These are phyloP conservation scores for Sturnus vulgaris DNA, from an alignment of 2,113 vertebrate species.

Conservation along the genomic window DNA sequence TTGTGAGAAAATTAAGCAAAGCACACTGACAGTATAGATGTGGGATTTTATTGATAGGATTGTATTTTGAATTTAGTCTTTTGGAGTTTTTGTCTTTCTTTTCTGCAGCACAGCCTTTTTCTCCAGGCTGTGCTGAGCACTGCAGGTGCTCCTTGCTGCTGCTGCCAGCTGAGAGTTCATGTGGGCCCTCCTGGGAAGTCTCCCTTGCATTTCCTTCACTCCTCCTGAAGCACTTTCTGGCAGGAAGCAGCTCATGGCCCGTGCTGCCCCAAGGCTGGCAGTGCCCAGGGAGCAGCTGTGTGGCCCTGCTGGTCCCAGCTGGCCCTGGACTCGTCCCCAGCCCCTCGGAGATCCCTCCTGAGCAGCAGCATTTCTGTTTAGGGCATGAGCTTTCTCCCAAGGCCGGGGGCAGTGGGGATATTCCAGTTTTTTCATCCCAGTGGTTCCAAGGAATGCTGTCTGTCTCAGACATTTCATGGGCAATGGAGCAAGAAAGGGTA, in stretches of 20 bases:
- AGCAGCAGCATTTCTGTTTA: conserved; percentile 13
- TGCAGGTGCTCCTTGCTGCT: not conserved
- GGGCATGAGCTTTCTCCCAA: conserved; percentile 63
- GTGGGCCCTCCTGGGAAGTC: not conserved
- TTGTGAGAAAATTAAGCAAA: not conserved
- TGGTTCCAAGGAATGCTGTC: conserved; percentile 86
- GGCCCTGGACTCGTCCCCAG: conserved; percentile 54
- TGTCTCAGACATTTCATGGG: conserved; percentile 76
- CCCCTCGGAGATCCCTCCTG: not conserved
- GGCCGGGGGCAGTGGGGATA: conserved; percentile 70
- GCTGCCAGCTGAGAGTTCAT: not conserved
- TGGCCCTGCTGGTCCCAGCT: conserved; percentile 71
- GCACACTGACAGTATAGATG: not conserved
- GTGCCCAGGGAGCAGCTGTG: conserved; percentile 78
- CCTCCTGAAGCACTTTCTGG: not conserved
- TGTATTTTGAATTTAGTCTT: not conserved
- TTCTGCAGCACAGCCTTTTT: not conserved
- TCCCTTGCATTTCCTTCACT: conserved; percentile 29
- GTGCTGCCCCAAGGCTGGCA: conserved; percentile 67
- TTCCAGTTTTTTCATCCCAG: conserved; percentile 75
- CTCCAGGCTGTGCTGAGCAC: not conserved
- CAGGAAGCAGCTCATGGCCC: conserved; percentile 66
- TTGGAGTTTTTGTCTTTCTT: not conserved
- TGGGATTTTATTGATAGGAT: not conserved
- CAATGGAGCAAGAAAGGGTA: conserved; percentile 80